Base-by-base conservation (phyloP, 1,140 invertebrate genomes). In the Chironomus tepperi region DNA sequence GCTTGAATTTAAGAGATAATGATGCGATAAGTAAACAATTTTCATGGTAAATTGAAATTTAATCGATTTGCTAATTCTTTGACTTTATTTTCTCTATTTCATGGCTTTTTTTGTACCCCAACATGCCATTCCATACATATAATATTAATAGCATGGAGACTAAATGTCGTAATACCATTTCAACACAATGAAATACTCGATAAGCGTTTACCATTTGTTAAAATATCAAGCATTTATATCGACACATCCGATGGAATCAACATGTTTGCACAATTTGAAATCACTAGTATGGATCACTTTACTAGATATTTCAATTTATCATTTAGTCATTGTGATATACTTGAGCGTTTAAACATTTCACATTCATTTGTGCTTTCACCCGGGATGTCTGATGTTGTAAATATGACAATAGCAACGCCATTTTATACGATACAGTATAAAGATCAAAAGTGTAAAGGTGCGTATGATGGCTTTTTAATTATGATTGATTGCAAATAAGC, bases 141-240 rank as follows among this genome's bases (percentile, higher is more conserved):
- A 34, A 34, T 34, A 34, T 34, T 5, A 34, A 57, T n/a, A 70
- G 65, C 65, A 18, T 19, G 65, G 65, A 70, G 19, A 70, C 19
- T 70, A 7, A 21, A 70, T 18, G 19, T 70, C 6, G 19, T 21
- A 7, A 18, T 70, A 21, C 65, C 65, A 70, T 70, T 70, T 18
- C 16, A 19, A 19, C 65, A 70, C 19, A 70, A 70, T 70, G 65
- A 70, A 16, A n/a, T 70, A 10, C 16, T 70, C 7, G 65, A 70
- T 70, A 18, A 18, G 10, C 65, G 65, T 7, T 18, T 18, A 8
- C 19, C 65, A 70, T 18, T 21, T 8, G 65, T 70, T 18, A 70
- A 70, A 70, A 70, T 70, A 3, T 70, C 65, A n/a, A 70, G 18
- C 65, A 70, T 70, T 70, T 70, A 19, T 70, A 70, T 70, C 65